Conservation (phyloP, 2,113 vertebrate genomes). For the Apeltes quadracus region DNA sequence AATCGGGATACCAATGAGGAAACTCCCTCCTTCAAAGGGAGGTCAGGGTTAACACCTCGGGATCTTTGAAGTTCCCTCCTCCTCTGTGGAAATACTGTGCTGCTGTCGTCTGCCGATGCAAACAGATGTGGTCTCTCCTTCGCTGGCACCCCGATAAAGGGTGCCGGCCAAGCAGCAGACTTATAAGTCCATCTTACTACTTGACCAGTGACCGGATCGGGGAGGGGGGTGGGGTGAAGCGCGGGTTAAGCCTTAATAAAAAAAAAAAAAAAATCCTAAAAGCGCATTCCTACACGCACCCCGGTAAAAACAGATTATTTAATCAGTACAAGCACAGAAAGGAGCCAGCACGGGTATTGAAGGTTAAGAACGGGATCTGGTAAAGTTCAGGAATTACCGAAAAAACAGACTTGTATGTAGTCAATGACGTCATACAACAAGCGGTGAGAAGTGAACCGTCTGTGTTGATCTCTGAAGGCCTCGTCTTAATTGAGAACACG, state of each 20-base stretch:
- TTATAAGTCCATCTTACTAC: conserved; percentile 46
- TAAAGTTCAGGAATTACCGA: conserved; percentile 15
- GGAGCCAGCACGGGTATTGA: conserved; percentile 61
- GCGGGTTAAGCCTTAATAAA: conserved; percentile 64
- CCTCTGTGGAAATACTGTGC: not conserved
- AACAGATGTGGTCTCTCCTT: conserved; percentile 46
- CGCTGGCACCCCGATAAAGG: conserved; percentile 32
- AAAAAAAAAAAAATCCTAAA: conserved; percentile 71
- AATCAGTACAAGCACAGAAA: conserved; percentile 55
- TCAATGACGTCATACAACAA: not conserved
- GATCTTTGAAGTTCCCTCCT: conserved; percentile 8
- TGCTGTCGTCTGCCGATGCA: conserved; percentile 8
- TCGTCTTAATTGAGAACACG: not conserved
- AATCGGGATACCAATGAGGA: conserved; percentile 16
- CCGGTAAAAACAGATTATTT: conserved; percentile 62
- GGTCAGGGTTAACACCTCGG: conserved; percentile 37
- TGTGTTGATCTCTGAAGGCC: conserved; percentile 3
- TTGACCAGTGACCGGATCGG: conserved; percentile 62
- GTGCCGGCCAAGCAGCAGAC: conserved; percentile 40
- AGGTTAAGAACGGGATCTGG: conserved; percentile 42
- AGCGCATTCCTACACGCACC: conserved; percentile 53
- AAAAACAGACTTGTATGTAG: not conserved
- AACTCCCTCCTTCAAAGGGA: conserved; percentile 19
- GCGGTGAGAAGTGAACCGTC: not conserved
- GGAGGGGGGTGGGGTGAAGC: conserved; percentile 51